These are phyloP conservation scores for Drosophila simulans DNA, from an alignment of 1,140 invertebrate genomes.

Conservation along the genomic window DNA sequence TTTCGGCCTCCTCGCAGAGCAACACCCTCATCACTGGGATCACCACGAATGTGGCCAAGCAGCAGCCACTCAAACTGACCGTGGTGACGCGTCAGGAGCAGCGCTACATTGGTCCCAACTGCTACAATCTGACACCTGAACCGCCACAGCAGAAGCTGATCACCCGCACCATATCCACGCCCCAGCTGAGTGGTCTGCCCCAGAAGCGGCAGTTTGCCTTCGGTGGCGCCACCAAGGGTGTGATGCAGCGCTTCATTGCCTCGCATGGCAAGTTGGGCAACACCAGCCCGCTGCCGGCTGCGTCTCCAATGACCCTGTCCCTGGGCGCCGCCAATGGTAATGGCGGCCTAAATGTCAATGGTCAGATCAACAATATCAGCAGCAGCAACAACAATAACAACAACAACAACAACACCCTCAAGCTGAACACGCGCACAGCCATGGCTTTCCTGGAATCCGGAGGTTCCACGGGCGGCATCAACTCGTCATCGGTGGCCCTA, in stretches of 20 bases:
- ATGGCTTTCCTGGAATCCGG: constrained; percentile 62
- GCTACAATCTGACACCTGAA: constrained; percentile 84
- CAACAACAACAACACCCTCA: constrained; percentile 28
- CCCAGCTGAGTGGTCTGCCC: constrained; percentile 85
- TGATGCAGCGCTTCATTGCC: constrained; percentile 92
- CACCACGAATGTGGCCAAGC: constrained; percentile 20
- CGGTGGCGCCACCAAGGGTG: constrained; percentile 88
- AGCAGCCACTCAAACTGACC: constrained; percentile 47
- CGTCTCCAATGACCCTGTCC: constrained; percentile 14
- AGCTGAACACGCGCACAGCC: constrained; percentile 63
- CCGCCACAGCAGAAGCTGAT: constrained; percentile 85
- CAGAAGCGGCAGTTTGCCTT: constrained; percentile 86
- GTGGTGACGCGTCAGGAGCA: constrained; percentile 60
- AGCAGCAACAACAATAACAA: constrained; percentile 49
- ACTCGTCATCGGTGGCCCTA: constrained; percentile 34
- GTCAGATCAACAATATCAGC: constrained; percentile 46
- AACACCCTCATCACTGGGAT: constrained; percentile 12
- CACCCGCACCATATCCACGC: constrained; percentile 87
- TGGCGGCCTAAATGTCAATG: neutral
- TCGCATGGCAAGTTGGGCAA: constrained; percentile 88
- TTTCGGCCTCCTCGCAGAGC: constrained; percentile 75
- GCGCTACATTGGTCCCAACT: constrained; percentile 79
- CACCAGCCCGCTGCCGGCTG: constrained; percentile 38
- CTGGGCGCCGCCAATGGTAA: constrained; percentile 50
- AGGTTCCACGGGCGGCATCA: constrained; percentile 34